A percentile compares a stretch with the other conserved stretches of the same genome.
These are phyloP conservation scores for Tolypeutes matacus DNA, from an alignment of 2,797 vertebrate genomes.

Conservation along the genomic window DNA sequence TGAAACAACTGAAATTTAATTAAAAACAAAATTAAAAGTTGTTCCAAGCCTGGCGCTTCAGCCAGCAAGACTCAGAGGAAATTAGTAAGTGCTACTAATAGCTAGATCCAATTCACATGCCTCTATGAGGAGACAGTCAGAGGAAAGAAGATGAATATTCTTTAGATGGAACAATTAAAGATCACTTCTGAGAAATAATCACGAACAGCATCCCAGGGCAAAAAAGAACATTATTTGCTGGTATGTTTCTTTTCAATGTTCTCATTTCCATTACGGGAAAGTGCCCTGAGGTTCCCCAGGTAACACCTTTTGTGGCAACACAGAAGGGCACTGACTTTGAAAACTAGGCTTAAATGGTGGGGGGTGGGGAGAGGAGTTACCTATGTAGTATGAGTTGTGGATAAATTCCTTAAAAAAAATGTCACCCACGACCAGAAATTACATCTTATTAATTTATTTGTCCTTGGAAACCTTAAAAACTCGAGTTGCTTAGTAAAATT, in stretches of 20 bases:
- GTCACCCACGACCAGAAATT: not conserved
- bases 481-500: not conserved
- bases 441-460: not conserved
- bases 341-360: not conserved
- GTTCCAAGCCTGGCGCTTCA: conserved; percentile 77
- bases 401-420: not conserved
- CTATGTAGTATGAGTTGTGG: not conserved
- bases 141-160: conserved; percentile 79
- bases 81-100: conserved; percentile 86
- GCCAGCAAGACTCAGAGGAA: conserved; percentile 85
- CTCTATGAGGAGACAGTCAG: conserved; percentile 67
- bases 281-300: conserved; percentile 54
- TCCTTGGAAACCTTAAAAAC: not conserved
- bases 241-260: conserved; percentile 58
- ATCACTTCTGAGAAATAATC: conserved; percentile 82
- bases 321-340: conserved; percentile 17
- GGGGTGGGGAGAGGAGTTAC: not conserved
- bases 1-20: conserved; percentile 88
- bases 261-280: conserved; percentile 66
- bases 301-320: not conserved
- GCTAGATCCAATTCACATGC: conserved; percentile 82
- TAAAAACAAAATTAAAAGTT: conserved; percentile 87
- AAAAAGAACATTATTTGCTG: conserved; percentile 66
- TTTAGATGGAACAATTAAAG: conserved; percentile 86
- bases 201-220: not conserved